Base-by-base conservation (phyloP, 2,113 vertebrate genomes). In the Willisornis vidua region DNA sequence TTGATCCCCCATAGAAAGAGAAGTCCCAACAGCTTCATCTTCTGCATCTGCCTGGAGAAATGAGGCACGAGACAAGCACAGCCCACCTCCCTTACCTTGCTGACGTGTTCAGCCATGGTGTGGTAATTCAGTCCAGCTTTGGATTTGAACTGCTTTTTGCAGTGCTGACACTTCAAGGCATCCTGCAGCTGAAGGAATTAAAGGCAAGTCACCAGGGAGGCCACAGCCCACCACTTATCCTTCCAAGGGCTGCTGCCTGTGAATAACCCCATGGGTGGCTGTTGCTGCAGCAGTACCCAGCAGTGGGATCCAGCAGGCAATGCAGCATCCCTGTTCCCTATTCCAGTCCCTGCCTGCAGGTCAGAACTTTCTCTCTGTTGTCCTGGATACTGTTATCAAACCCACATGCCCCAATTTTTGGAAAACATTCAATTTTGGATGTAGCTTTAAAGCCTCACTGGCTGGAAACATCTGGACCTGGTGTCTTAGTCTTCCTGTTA, bases 121-220 rank as follows among this genome's bases (percentile, higher is more conserved):
- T 99, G 99, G 97, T 99, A 99, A 98, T 99, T 99, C 96, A 99
- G 98, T n/a, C 99, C 99, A 2, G 99, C 99, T 97, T 99, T 99
- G 87, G 99, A 99, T 94, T 99, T 99, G 98, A 99, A 99, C 96
- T 99, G 99, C 94, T 99, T 99, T 91, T 98, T 98, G 97, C 99
- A 99, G 96, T 99, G 99, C 89, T 99, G 99, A 98, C 99, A 99
- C 97, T 99, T 99, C 97, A 99, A 98, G 33, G 99, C 99, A 37
- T 99, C 99, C 97, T 99, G 99, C 94, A 99, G 98, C 99, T 99
- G 96, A 77, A 93, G 45, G 92, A 79, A 95, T 59, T 10, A 49
- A 73, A 76, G 59, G 8, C 9, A 35, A 45, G 19, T 97, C 81
- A 97, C 71, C 5, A 3, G 0, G 19, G 37, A 26, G 57, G 59